Conservation (phyloP, 2,113 vertebrate species). For the Sander vitreus region DNA sequence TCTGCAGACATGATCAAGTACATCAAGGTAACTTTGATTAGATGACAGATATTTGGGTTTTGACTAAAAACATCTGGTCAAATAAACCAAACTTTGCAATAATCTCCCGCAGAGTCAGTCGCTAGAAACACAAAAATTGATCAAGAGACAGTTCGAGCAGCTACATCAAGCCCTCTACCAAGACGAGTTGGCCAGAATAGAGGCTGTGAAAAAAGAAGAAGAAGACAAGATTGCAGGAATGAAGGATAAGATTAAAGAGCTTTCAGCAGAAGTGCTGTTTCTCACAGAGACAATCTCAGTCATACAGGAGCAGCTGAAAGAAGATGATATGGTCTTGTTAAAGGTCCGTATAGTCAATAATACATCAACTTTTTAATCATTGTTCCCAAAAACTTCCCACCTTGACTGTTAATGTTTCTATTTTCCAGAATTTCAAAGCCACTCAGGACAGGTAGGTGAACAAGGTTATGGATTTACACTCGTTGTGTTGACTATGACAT, state of each 20-base stretch:
- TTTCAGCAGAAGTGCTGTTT: slow-evolving; percentile 58
- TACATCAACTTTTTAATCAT: not conserved
- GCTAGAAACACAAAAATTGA: slow-evolving; percentile 60
- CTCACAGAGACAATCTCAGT: slow-evolving; percentile 68
- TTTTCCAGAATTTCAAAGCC: slow-evolving; percentile 80
- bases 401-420: not conserved
- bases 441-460: slow-evolving; percentile 75
- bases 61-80: not conserved
- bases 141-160: slow-evolving; percentile 78
- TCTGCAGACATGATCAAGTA: slow-evolving; percentile 61
- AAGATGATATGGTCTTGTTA: slow-evolving; percentile 72
- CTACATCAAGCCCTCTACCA: slow-evolving; percentile 75
- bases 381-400: not conserved
- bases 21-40: slow-evolving; percentile 72
- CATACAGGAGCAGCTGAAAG: slow-evolving; percentile 70
- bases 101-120: slow-evolving; percentile 68
- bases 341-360: slow-evolving; percentile 56
- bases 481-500: not conserved
- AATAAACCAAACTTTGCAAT: not conserved
- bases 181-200: slow-evolving; percentile 73
- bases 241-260: slow-evolving; percentile 65
- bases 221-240: slow-evolving; percentile 63
- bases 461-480: not conserved
- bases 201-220: slow-evolving; percentile 77
- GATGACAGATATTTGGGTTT: not conserved